Evolutionary conservation across 2,888 invertebrate species (phyloP).

Genomic region (Pycnomerus fuliginosus): DNA sequence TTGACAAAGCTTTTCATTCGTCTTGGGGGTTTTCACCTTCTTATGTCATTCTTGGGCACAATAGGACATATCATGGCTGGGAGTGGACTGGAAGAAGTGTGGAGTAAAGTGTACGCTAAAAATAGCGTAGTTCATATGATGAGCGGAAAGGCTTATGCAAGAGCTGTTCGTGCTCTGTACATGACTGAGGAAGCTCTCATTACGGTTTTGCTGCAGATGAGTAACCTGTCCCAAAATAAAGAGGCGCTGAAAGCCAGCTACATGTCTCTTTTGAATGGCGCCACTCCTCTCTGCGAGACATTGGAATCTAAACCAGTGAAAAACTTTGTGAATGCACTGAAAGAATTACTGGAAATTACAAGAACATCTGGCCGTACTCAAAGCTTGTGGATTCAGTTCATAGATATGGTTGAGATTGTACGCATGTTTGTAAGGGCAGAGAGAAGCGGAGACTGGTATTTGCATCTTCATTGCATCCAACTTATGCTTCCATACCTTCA

Average conservation of each 20-base stretch:
- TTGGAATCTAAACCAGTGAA: no score
- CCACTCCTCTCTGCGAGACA: no score
- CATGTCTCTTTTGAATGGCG: no score
- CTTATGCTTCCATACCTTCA: not conserved
- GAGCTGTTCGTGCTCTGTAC: constrained; percentile 17
- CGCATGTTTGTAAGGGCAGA: not conserved
- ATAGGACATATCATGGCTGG: constrained; percentile 45
- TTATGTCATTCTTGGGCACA: constrained; percentile 42
- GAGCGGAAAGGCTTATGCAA: constrained; percentile 34
- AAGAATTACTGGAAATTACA: no score
- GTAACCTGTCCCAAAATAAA: no score
- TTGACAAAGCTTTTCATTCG: constrained; percentile 4
- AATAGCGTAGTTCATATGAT: constrained; percentile 38
- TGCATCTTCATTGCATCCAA: not conserved
- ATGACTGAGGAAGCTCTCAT: no score
- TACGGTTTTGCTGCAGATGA: no score
- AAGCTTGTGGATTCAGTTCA: not conserved
- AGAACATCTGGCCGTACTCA: no score
- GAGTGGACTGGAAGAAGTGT: constrained; percentile 35
- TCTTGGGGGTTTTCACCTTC: constrained; percentile 35
- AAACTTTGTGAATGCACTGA: no score
- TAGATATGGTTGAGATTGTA: not conserved
- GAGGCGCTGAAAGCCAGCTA: no score
- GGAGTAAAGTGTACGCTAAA: constrained; percentile 33
- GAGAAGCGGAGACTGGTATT: not conserved